A percentile compares a stretch with the other conserved stretches of the same genome.
phyloP scores from a whole-genome alignment of 2,113 vertebrate genomes.

The Sinocyclocheilus rhinocerous region DNA sequence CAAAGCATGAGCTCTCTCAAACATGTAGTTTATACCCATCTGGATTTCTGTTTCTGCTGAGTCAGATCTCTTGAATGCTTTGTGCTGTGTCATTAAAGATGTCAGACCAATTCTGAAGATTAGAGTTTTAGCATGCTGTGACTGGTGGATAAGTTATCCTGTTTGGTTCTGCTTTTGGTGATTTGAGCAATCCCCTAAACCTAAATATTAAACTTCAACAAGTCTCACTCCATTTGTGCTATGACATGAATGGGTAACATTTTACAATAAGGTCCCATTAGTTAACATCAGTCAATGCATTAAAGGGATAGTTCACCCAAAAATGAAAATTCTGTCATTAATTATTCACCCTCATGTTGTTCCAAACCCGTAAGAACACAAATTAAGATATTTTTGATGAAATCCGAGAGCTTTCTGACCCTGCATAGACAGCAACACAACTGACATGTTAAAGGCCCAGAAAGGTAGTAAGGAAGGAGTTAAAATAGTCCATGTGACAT shows the following conservation, averaged over 20 bases:
- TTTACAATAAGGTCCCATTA: too few species aligned
- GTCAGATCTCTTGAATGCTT: neutral
- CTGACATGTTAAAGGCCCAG: too few species aligned
- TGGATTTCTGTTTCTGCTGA: neutral
- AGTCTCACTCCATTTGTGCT: neutral
- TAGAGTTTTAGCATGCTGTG: neutral
- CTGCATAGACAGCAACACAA: too few species aligned
- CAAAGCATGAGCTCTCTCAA: constrained; percentile 15
- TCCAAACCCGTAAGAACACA: too few species aligned
- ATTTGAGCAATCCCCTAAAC: neutral
- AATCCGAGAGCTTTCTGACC: too few species aligned
- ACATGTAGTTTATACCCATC: neutral
- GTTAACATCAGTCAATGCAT: too few species aligned
- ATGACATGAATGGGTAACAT: neutral
- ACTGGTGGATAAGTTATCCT: neutral
- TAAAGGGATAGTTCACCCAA: too few species aligned
- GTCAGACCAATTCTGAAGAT: constrained; percentile 11
- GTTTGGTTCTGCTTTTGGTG: neutral
- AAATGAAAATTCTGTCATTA: too few species aligned
- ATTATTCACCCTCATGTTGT: too few species aligned
- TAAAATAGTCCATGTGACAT: too few species aligned
- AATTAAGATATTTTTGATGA: too few species aligned
- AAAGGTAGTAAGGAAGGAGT: too few species aligned
- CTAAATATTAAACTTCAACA: neutral
- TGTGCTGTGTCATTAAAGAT: constrained; percentile 20